Evolutionary conservation across 2,113 vertebrate species (phyloP), one percentile per base, ranked within the genome.

Genomic region (Barnardius zonarius): DNA sequence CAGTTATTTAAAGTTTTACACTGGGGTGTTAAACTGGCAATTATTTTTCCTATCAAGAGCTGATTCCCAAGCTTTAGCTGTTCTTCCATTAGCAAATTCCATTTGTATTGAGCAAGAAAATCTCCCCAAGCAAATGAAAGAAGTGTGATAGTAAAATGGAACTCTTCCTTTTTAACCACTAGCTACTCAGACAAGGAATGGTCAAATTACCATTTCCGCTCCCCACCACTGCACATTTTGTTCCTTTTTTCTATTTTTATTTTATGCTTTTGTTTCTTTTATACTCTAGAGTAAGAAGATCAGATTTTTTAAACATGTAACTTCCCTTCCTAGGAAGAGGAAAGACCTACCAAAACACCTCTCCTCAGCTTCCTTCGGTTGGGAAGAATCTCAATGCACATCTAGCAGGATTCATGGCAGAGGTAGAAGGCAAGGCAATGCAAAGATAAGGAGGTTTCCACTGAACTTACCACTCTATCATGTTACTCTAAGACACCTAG

Each of bases 371-470:
- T 92, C 86, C 81, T 88, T 51, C 19, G 62, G 55, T 85, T 63
- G 49, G 64, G 72, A 89, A 95, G 90, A n/a, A 84, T 68, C 27
- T 1, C 73, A 39, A 46, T 19, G 2, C 17, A 13, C 3, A 15
- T 84, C 77, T 92, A 55, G 82, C 89, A 23, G 88, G 91, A 82
- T 30, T 79, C 48, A 75, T 66, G 90, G 88, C 76, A 97, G 97
- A 98, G 97, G 98, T 97, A 97, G 98, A 97, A 97, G 96, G 92
- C 96, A 87, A 95, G 96, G 92, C 96, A 87, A 96, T 92, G 96
- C 83, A 68, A 82, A 90, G 92, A 76, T 87, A 74, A 96, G 83
- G 94, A 97, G 80, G 95, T 83, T 96, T 96, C 90, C 94, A 95
- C 82, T 91, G 91, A 95, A 96, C 90, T 94, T 67, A 95, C 93